Percentiles rank a stretch among this genome's conserved stretches.
phyloP scores from a whole-genome alignment of 2,888 invertebrate genomes.

The Pyralis farinalis region DNA sequence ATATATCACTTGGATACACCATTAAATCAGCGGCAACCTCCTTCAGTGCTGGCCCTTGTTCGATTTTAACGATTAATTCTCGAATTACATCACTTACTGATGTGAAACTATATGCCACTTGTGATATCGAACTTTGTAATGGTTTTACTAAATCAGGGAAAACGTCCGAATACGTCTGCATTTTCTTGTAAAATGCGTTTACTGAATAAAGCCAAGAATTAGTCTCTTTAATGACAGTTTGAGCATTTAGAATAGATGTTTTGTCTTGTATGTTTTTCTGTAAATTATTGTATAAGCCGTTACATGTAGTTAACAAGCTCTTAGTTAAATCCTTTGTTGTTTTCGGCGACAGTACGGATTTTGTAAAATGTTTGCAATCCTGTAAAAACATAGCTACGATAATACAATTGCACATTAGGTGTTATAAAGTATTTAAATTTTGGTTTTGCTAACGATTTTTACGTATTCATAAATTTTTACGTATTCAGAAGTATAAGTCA shows the following conservation, averaged over 20 bases:
- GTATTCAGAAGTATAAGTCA: too few relatives aligned
- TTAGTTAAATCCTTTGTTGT: slow-evolving; percentile 39
- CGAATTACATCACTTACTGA: slow-evolving; percentile 75
- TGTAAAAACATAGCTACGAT: slow-evolving; percentile 41
- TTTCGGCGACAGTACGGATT: slow-evolving; percentile 57
- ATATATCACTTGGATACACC: slow-evolving; percentile 67
- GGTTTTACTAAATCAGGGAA: slow-evolving; percentile 91
- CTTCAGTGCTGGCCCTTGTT: slow-evolving; percentile 41
- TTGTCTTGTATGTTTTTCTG: slow-evolving; percentile 27
- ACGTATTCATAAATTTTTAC: too few relatives aligned
- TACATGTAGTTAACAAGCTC: slow-evolving; percentile 37
- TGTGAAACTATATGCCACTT: slow-evolving; percentile 84
- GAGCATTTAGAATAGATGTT: slow-evolving; percentile 31
- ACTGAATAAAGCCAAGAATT: slow-evolving; percentile 77
- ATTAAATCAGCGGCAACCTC: slow-evolving; percentile 66
- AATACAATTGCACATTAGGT: too few relatives aligned
- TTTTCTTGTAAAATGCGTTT: slow-evolving; percentile 76
- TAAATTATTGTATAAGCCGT: slow-evolving; percentile 32
- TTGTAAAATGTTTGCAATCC: slow-evolving; percentile 73
- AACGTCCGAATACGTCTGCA: slow-evolving; percentile 81
- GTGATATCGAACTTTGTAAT: slow-evolving; percentile 84
- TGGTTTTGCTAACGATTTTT: too few relatives aligned
- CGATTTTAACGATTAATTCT: slow-evolving; percentile 59
- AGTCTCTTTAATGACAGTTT: slow-evolving; percentile 58
- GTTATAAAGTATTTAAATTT: too few relatives aligned